Conservation (phyloP, 2,888 invertebrate genomes). For the Pammene aurita region DNA sequence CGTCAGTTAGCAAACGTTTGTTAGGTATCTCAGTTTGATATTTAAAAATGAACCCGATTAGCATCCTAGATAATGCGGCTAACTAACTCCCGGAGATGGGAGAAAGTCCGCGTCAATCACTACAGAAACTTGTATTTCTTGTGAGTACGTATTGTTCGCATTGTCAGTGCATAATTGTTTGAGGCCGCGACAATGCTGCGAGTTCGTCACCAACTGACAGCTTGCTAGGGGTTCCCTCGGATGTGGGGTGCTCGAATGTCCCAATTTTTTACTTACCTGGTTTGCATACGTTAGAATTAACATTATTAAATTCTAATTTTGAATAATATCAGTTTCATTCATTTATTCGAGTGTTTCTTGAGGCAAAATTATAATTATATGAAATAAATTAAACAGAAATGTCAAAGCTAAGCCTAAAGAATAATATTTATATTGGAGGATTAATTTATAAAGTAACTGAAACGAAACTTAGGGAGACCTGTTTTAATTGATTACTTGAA, state of each 20-base stretch:
- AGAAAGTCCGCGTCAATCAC: constrained; percentile 70
- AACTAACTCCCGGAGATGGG: constrained; percentile 60
- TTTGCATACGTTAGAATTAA: constrained; percentile 45
- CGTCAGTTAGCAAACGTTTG: constrained; percentile 31
- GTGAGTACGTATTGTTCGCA: constrained; percentile 61
- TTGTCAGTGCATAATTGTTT: constrained; percentile 73
- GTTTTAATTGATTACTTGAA: not conserved
- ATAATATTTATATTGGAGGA: too few species aligned
- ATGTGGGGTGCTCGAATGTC: constrained; percentile 54
- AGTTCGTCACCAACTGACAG: constrained; percentile 71
- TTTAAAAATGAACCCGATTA: constrained; percentile 40
- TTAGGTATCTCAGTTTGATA: constrained; percentile 24
- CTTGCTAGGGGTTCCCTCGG: constrained; percentile 60
- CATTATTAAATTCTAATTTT: constrained; percentile 32
- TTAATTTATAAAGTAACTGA: not conserved
- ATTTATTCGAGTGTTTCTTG: not conserved
- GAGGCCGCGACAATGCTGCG: constrained; percentile 68
- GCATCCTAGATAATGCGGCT: constrained; percentile 56
- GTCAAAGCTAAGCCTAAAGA: not conserved
- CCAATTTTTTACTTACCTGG: constrained; percentile 50
- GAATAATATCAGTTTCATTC: constrained; percentile 17
- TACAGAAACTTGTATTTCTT: constrained; percentile 69
- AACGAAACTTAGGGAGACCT: not conserved
- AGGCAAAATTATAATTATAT: not conserved
- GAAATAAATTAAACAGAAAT: not conserved